Evolutionary conservation across 2,113 vertebrate species (phyloP).

Genomic region (Clinocottus analis): DNA sequence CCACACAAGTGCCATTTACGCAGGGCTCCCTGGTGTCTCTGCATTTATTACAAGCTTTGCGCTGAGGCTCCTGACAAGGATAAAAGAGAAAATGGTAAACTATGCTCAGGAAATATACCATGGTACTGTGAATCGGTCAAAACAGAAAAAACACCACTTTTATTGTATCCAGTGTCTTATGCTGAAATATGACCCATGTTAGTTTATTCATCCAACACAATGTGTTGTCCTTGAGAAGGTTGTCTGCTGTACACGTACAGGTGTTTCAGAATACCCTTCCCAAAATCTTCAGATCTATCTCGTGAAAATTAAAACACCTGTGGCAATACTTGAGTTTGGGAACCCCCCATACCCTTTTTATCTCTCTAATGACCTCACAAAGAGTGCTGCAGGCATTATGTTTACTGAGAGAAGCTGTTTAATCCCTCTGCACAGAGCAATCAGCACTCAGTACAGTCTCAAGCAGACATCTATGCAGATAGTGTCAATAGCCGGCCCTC

Average conservation of each 20-base stretch:
- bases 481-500: slow-evolving; percentile 29
- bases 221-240: slow-evolving; percentile 4
- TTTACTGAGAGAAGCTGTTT: slow-evolving; percentile 63
- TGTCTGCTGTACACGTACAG: slow-evolving; percentile 11
- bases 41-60: slow-evolving; percentile 61
- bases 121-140: not conserved
- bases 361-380: slow-evolving; percentile 48
- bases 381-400: slow-evolving; percentile 60
- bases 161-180: not conserved
- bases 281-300: slow-evolving; percentile 16
- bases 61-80: slow-evolving; percentile 37
- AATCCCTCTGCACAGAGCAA: slow-evolving; percentile 49
- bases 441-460: slow-evolving; percentile 27
- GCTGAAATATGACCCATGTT: slow-evolving; percentile 2
- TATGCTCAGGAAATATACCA: slow-evolving; percentile 6
- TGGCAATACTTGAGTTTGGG: slow-evolving; percentile 30
- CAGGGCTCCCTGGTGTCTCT: slow-evolving; percentile 59
- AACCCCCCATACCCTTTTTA: slow-evolving; percentile 45
- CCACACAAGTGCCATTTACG: slow-evolving; percentile 74
- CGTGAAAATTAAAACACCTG: slow-evolving; percentile 16
- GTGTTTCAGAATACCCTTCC: slow-evolving; percentile 31
- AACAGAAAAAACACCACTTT: not conserved
- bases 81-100: slow-evolving; percentile 15
- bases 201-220: slow-evolving; percentile 6
- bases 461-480: slow-evolving; percentile 49